Conservation (phyloP, 2,888 invertebrate species). For the Baccha elongata region DNA sequence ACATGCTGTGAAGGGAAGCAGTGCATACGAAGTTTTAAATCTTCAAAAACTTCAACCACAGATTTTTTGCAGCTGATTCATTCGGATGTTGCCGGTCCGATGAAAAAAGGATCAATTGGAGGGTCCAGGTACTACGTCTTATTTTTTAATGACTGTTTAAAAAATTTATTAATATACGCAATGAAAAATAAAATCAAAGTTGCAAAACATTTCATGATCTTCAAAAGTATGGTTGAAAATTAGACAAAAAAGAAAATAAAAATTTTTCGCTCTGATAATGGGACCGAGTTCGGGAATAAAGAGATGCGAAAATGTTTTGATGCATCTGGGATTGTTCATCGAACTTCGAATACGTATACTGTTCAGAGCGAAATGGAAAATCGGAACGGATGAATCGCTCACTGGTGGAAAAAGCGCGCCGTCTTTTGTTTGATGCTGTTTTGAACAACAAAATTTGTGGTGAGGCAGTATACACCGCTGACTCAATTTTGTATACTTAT, state of each 20-base stretch:
- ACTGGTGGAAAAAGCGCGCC: slow-evolving; percentile 28
- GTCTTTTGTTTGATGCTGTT: too few relatives aligned
- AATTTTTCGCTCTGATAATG: slow-evolving; percentile 15
- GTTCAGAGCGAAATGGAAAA: too few relatives aligned
- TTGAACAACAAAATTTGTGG: too few relatives aligned
- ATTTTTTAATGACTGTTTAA: slow-evolving; percentile 13
- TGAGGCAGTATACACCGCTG: too few relatives aligned
- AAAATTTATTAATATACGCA: slow-evolving; percentile 13
- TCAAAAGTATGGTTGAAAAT: too few relatives aligned
- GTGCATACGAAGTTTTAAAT: background rate
- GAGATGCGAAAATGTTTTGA: too few relatives aligned
- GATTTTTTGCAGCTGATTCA: slow-evolving; percentile 12
- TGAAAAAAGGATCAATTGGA: background rate
- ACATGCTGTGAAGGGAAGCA: slow-evolving; percentile 12
- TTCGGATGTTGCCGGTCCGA: background rate
- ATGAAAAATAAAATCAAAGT: slow-evolving; percentile 2
- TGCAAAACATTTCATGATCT: slow-evolving; percentile 8
- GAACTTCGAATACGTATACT: slow-evolving; percentile 17
- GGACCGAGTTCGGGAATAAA: too few relatives aligned
- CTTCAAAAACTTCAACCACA: background rate
- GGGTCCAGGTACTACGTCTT: slow-evolving; percentile 7
- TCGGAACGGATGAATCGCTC: too few relatives aligned
- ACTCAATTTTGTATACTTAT: too few relatives aligned
- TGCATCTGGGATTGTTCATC: slow-evolving; percentile 15
- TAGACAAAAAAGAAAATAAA: slow-evolving; percentile 15